phyloP scores from a whole-genome alignment of 2,113 vertebrate genomes.

The Glaucomys volans region DNA sequence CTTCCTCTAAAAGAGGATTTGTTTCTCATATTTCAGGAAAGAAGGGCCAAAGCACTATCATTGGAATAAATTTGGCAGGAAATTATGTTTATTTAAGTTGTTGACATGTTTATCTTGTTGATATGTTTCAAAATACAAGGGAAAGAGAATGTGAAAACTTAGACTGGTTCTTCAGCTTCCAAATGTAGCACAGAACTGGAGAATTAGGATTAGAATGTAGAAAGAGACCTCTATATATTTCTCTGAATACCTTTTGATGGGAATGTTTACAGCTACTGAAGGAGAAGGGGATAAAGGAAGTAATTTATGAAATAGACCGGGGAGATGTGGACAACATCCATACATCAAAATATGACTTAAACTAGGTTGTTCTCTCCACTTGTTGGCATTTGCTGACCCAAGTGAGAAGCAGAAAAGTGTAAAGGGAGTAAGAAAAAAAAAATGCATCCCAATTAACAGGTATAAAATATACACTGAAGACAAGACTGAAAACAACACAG shows the following conservation, averaged over 20 bases:
- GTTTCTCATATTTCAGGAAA: neutral
- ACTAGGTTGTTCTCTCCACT: neutral
- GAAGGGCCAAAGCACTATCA: neutral
- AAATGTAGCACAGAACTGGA: neutral
- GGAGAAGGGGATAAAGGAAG: neutral
- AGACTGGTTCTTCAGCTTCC: neutral
- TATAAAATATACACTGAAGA: neutral
- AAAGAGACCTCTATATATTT: neutral
- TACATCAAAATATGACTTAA: neutral
- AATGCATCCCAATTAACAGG: neutral
- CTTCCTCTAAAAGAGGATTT: neutral
- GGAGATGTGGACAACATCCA: neutral
- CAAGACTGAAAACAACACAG: neutral
- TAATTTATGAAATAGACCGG: neutral
- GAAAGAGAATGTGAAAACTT: constrained; percentile 44
- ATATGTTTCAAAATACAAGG: neutral
- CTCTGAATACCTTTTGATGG: neutral
- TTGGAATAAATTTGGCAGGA: neutral
- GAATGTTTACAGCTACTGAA: neutral
- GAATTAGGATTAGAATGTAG: neutral
- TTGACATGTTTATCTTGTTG: neutral
- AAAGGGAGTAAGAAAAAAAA: neutral
- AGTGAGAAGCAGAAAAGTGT: neutral
- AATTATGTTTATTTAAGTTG: neutral
- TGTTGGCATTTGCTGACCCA: neutral